Conservation (phyloP, 2,888 invertebrate species). For the Rutpela maculata region DNA sequence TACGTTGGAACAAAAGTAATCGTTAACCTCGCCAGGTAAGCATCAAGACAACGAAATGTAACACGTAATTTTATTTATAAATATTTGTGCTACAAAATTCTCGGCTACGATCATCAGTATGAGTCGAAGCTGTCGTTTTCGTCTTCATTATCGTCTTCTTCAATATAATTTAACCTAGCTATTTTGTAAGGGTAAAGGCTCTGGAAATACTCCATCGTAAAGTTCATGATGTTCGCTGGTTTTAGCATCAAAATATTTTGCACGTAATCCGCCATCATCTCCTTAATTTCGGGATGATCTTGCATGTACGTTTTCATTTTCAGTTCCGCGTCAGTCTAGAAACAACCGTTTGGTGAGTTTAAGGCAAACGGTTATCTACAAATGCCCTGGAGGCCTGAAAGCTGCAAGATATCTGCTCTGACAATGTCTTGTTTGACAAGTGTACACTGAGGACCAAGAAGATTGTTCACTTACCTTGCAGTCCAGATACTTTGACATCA, state of each 20-base stretch:
- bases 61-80: not conserved
- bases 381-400: conserved; percentile 3
- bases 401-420: not conserved
- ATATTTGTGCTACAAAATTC: not conserved
- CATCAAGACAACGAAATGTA: not conserved
- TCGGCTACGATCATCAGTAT: not conserved
- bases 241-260: conserved; percentile 78
- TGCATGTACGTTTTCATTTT: conserved; percentile 77
- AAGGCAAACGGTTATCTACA: not conserved
- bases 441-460: not conserved
- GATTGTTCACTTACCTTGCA: conserved; percentile 75
- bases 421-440: not conserved
- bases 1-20: conserved; percentile 63
- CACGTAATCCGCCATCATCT: conserved; percentile 78
- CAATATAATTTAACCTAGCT: conserved; percentile 61
- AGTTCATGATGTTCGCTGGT: conserved; percentile 77
- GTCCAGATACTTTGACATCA: conserved; percentile 79
- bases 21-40: conserved; percentile 8
- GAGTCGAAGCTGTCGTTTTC: conserved; percentile 37
- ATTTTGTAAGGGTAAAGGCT: conserved; percentile 74
- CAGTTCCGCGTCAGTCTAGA: conserved; percentile 74
- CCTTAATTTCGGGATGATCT: conserved; percentile 77
- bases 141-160: conserved; percentile 44
- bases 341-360: conserved; percentile 13
- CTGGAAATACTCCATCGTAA: conserved; percentile 77